These are phyloP conservation scores for Polypedilum vanderplanki DNA, from an alignment of 1,140 invertebrate species.

Conservation along the genomic window DNA sequence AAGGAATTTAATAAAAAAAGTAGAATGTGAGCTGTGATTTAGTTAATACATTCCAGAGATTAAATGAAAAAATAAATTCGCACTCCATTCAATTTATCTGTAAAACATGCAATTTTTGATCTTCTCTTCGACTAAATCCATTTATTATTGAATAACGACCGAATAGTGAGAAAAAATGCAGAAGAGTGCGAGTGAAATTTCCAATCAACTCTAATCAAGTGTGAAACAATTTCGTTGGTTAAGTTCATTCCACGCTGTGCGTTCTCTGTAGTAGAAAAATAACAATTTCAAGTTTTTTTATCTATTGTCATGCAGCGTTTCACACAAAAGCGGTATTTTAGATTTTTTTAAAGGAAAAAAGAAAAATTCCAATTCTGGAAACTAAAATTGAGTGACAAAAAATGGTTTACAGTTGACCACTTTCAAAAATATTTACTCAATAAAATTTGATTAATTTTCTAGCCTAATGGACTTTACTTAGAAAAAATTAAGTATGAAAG, in stretches of 20 bases:
- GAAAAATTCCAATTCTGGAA: not conserved
- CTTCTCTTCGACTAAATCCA: too few species aligned
- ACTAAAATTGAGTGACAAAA: not conserved
- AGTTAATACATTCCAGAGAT: too few species aligned
- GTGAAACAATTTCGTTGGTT: not conserved
- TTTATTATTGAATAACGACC: not conserved
- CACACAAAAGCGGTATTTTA: not conserved
- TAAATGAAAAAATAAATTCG: too few species aligned
- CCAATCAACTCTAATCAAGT: slow-evolving; percentile 6
- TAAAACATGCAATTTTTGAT: too few species aligned
- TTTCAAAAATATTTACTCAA: not conserved
- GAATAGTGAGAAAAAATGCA: not conserved
- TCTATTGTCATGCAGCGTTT: slow-evolving; percentile 11
- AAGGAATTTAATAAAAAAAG: too few species aligned
- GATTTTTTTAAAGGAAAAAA: not conserved
- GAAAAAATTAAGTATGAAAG: not conserved
- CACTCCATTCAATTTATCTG: too few species aligned
- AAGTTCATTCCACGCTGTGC: too few species aligned
- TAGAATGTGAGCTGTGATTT: too few species aligned
- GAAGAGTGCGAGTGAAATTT: not conserved
- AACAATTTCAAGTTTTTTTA: not conserved
- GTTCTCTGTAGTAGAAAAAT: too few species aligned
- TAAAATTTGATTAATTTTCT: not conserved
- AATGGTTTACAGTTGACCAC: not conserved
- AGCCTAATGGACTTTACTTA: not conserved